These are phyloP conservation scores for Vombatus ursinus DNA, from an alignment of 2,113 vertebrate genomes.

Conservation along the genomic window DNA sequence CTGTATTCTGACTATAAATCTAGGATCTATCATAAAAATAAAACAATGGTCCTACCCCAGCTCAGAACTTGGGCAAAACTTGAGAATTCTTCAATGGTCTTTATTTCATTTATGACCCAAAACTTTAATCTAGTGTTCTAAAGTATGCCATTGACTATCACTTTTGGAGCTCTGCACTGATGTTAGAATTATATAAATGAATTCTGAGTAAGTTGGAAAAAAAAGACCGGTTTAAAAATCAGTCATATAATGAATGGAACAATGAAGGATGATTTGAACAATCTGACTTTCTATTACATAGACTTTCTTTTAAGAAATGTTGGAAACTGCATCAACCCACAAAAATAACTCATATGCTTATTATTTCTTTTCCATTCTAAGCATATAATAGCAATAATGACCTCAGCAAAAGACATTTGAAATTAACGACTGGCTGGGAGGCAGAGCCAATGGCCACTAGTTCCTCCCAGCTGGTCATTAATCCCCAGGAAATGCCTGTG, in stretches of 20 bases:
- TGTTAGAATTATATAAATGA: conserved; percentile 39
- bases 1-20: conserved; percentile 38
- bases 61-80: not conserved
- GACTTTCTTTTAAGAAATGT: conserved; percentile 54
- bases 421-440: conserved; percentile 77
- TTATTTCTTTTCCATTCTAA: conserved; percentile 78
- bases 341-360: conserved; percentile 69
- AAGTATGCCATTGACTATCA: conserved; percentile 23
- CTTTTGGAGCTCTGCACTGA: conserved; percentile 11
- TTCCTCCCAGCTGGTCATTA: conserved; percentile 69
- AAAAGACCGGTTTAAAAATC: conserved; percentile 46
- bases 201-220: conserved; percentile 30
- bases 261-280: conserved; percentile 58
- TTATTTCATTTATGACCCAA: conserved; percentile 5
- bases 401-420: conserved; percentile 65
- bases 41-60: not conserved
- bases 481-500: conserved; percentile 78
- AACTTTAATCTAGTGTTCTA: conserved; percentile 29
- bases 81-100: not conserved
- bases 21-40: conserved; percentile 3
- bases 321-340: conserved; percentile 55
- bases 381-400: conserved; percentile 73
- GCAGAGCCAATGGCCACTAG: conserved; percentile 71
- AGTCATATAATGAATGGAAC: conserved; percentile 51
- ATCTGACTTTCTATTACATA: conserved; percentile 33